Percentiles rank a stretch among this genome's conserved stretches.
Evolutionary conservation across 2,113 vertebrate genomes (phyloP).

Genomic region (Aplodontia rufa): DNA sequence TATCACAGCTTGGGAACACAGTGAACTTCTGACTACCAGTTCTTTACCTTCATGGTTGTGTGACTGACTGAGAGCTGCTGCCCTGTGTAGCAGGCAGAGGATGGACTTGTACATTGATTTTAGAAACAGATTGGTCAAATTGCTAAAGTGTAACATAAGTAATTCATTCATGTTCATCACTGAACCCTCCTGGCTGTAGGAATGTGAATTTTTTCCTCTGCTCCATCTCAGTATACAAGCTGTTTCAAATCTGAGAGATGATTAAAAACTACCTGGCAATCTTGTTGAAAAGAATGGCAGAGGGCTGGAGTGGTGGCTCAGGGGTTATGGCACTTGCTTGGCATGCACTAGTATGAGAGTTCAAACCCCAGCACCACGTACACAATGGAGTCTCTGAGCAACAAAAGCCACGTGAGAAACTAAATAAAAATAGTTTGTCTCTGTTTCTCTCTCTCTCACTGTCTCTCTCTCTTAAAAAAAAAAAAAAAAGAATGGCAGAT

Average conservation of each 20-base stretch:
- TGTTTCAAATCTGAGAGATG: background rate
- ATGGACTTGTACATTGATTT: background rate
- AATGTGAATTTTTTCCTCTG: background rate
- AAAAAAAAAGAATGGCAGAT: background rate
- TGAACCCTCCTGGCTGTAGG: background rate
- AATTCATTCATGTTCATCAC: background rate
- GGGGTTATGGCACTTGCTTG: too few relatives aligned
- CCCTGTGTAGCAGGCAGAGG: background rate
- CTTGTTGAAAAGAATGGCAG: background rate
- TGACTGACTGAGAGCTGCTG: too few relatives aligned
- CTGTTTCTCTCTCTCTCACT: too few relatives aligned
- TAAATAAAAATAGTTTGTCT: too few relatives aligned
- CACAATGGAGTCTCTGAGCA: too few relatives aligned
- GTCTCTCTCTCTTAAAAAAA: too few relatives aligned
- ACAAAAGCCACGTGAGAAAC: too few relatives aligned
- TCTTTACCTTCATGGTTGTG: background rate
- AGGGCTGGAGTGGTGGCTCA: too few relatives aligned
- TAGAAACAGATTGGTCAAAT: background rate
- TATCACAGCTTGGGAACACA: background rate
- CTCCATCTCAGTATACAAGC: background rate
- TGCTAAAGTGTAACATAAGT: background rate
- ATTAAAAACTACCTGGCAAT: background rate
- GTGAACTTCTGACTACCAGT: background rate
- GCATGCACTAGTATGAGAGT: too few relatives aligned
- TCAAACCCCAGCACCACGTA: too few relatives aligned